Evolutionary conservation across 2,888 invertebrate genomes (phyloP).

Genomic region (Atherix ibis): DNA sequence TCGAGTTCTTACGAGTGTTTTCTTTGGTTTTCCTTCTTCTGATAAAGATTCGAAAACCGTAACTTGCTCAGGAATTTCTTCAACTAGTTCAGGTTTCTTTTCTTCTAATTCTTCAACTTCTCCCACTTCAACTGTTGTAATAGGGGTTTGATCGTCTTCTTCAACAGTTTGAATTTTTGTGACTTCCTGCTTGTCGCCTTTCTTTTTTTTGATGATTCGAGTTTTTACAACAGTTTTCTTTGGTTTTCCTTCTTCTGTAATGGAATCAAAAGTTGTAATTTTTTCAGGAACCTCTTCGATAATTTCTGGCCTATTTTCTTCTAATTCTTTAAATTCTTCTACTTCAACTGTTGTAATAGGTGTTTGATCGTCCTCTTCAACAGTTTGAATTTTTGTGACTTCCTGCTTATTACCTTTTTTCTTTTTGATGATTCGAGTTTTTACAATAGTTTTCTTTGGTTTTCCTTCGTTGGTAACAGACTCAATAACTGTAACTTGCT

Average conservation of each 20-base stretch:
- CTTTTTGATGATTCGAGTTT: constrained; percentile 11
- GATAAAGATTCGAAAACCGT: constrained; percentile 15
- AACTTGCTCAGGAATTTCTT: constrained; percentile 13
- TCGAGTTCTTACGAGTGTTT: constrained; percentile 22
- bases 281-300: constrained; percentile 19
- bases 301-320: constrained; percentile 8
- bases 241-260: constrained; percentile 14
- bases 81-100: constrained; percentile 12
- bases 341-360: constrained; percentile 18
- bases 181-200: constrained; percentile 19
- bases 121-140: constrained; percentile 18
- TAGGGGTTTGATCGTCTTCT: constrained; percentile 18
- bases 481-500: constrained; percentile 20
- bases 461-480: constrained; percentile 23
- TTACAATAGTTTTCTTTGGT: constrained; percentile 9
- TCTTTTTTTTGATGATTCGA: constrained; percentile 8
- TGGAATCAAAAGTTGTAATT: constrained; percentile 14
- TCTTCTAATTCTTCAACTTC: constrained; percentile 7
- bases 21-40: constrained; percentile 16
- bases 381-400: constrained; percentile 28
- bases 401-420: constrained; percentile 24
- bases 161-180: constrained; percentile 25
- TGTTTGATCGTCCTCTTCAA: constrained; percentile 17
- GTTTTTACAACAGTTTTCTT: constrained; percentile 13
- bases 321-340: constrained; percentile 13